Base-by-base conservation (phyloP, 2,888 invertebrate species). In the Drosophila demipolita region DNA sequence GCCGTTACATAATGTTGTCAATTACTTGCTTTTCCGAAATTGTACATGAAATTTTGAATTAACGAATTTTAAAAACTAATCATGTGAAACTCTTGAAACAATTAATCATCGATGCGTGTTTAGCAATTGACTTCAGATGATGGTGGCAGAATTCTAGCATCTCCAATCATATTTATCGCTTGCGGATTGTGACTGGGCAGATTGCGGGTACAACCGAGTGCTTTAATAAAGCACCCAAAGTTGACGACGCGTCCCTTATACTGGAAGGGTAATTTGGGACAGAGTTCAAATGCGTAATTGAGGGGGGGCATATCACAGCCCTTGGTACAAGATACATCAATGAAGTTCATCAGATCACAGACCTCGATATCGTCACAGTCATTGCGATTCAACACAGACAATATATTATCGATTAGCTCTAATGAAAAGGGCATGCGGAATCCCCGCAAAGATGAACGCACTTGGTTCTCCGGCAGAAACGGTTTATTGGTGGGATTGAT, bases 301-400 rank as follows among this genome's bases (percentile, higher is more conserved):
- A 93, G 81, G 4, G 93, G 93, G 3, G 87, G 73, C 75, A 92
- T 92, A 35, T 91, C 90, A 15, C 91, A 89, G 12, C 89, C 88
- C n/a, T 89, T 88, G 70, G 83, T 85, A 63, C 91, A 94, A 85
- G 94, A 94, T 71, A 96, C 95, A 92, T 97, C 95, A 67, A 97
- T 91, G 89, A 97, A 97, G 59, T 94, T 92, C 89, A 97, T 92
- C 62, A 97, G 93, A 87, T 97, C 96, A 3, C 95, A 94, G 64
- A 96, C 96, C 66, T 94, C 94, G 26, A 97, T 94, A 76, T 95
- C 94, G 63, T 95, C 95, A 40, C 95, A 93, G 15, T 95, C 95
- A 77, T 96, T 96, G 83, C 94, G 95, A 29, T 94, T 93, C 52
- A 96, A 91, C 0, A 93, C 90, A 33, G 71, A 80, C 38, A 97